Evolutionary conservation across 2,797 vertebrate species (phyloP).

Genomic region (Anguilla marmorata): DNA sequence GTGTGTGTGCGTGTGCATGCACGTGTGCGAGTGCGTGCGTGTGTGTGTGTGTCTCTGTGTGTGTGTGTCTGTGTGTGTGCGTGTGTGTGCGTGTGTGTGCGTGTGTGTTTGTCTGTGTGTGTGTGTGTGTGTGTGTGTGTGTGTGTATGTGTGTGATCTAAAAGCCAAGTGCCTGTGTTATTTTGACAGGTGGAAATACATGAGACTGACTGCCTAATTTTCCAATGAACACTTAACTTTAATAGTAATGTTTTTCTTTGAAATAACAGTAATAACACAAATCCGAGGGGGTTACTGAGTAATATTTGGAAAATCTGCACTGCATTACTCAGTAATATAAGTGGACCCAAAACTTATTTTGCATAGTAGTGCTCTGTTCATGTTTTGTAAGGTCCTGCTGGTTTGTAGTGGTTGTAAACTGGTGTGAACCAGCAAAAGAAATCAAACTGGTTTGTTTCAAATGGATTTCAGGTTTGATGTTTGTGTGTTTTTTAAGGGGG

Average conservation of each 20-base stretch:
- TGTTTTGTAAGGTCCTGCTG: neutral
- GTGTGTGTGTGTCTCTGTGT: neutral
- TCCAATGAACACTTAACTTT: neutral
- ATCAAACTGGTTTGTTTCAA: neutral
- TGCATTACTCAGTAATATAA: neutral
- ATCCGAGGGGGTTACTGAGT: neutral
- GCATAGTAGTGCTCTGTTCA: neutral
- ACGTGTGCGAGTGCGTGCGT: neutral
- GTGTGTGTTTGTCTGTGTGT: neutral
- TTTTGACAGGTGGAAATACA: neutral
- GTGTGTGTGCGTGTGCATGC: slow-evolving; percentile 34
- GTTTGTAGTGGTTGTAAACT: neutral
- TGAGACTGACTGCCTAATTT: neutral
- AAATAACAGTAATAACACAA: too few species aligned
- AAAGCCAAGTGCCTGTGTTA: neutral
- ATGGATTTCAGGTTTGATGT: neutral
- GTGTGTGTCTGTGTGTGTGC: slow-evolving; percentile 12
- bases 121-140: slow-evolving; percentile 1
- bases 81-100: neutral
- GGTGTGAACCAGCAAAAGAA: neutral
- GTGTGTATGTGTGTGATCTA: neutral
- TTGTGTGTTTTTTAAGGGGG: neutral
- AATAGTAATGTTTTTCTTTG: too few species aligned
- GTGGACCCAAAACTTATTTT: neutral
- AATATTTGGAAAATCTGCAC: neutral